Percentiles rank a stretch among this genome's conserved stretches.
Conservation (phyloP, 1,140 invertebrate genomes). For the Drepana arcuata region DNA sequence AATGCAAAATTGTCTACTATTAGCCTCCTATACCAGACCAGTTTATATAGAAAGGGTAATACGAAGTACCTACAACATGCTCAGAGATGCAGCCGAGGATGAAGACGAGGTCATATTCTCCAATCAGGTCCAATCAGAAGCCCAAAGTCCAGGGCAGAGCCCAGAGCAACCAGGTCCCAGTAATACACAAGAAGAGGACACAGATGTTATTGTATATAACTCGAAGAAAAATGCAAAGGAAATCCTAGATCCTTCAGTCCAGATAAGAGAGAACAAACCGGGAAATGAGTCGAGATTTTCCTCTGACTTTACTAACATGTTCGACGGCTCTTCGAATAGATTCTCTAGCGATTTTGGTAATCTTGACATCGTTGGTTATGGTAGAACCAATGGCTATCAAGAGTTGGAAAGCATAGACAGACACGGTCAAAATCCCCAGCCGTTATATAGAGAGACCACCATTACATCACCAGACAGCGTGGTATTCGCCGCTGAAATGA, state of each 20-base stretch:
- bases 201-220: slow-evolving; percentile 59
- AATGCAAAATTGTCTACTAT: slow-evolving; percentile 62
- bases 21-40: slow-evolving; percentile 53
- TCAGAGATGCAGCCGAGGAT: slow-evolving; percentile 57
- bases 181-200: slow-evolving; percentile 47
- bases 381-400: slow-evolving; percentile 38
- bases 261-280: slow-evolving; percentile 27
- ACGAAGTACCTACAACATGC: slow-evolving; percentile 58
- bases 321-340: slow-evolving; percentile 23
- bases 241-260: slow-evolving; percentile 45
- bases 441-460: slow-evolving; percentile 64
- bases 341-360: slow-evolving; percentile 52
- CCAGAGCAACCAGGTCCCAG: slow-evolving; percentile 2
- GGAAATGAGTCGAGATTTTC: slow-evolving; percentile 33
- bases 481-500: slow-evolving; percentile 40
- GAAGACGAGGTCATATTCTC: slow-evolving; percentile 68
- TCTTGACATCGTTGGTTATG: slow-evolving; percentile 32
- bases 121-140: slow-evolving; percentile 24
- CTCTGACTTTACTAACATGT: slow-evolving; percentile 40
- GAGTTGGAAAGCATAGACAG: slow-evolving; percentile 53
- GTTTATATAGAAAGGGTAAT: slow-evolving; percentile 59
- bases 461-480: slow-evolving; percentile 39
- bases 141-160: slow-evolving; percentile 3
- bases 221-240: slow-evolving; percentile 46
- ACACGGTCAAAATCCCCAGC: slow-evolving; percentile 38